Conservation (phyloP, 2,113 vertebrate genomes). For the Mormyrus iriodes region DNA sequence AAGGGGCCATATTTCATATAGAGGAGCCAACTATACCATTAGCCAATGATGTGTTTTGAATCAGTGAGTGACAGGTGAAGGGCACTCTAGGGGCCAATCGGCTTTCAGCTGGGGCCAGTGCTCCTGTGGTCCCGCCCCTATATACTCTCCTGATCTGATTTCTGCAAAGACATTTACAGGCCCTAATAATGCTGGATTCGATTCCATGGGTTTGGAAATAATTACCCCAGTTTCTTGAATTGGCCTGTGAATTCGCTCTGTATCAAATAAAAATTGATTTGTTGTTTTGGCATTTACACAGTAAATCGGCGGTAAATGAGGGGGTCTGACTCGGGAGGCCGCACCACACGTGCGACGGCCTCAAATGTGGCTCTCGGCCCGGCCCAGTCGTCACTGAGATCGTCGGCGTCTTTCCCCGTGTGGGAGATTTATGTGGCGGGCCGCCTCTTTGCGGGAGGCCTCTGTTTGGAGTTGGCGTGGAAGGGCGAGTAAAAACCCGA, state of each 20-base stretch:
- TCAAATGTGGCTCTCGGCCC: neutral
- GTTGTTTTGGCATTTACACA: neutral
- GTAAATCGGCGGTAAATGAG: neutral
- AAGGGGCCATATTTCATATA: neutral
- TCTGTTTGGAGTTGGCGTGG: slow-evolving; percentile 11
- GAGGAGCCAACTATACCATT: neutral
- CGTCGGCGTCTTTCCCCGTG: neutral
- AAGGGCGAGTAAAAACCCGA: slow-evolving; percentile 11
- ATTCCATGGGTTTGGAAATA: neutral
- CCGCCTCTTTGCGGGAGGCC: neutral
- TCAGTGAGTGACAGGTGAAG: no score
- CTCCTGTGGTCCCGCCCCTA: neutral
- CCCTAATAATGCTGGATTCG: neutral
- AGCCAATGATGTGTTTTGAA: no score
- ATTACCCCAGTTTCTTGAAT: neutral
- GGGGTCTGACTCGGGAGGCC: neutral
- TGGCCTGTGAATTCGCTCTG: neutral
- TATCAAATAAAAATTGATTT: neutral
- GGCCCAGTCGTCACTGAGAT: neutral
- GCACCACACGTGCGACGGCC: neutral
- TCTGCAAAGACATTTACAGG: neutral
- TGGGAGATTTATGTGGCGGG: neutral
- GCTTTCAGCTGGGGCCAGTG: neutral
- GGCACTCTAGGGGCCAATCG: neutral
- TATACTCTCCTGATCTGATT: neutral